Percentiles rank a stretch among this genome's conserved stretches.
Evolutionary conservation across 2,113 vertebrate species (phyloP).

Genomic region (Paracanthobrama guichenoti): DNA sequence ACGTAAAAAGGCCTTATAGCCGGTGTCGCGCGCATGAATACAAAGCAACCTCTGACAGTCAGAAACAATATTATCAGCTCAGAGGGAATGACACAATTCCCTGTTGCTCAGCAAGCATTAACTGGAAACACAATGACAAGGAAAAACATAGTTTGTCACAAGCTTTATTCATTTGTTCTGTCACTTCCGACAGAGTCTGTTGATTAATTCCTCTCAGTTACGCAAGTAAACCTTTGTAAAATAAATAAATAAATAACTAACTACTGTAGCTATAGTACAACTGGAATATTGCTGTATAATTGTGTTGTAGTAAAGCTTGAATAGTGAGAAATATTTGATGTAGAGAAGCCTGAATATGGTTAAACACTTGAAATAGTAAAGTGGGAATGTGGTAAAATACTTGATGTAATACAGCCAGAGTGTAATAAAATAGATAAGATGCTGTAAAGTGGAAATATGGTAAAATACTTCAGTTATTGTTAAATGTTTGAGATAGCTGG

Average conservation of each 20-base stretch:
- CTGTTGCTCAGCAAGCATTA: neutral
- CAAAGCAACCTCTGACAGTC: constrained; percentile 21
- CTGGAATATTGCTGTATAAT: neutral
- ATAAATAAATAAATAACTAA: neutral
- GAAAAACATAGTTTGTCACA: neutral
- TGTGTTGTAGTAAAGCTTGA: neutral
- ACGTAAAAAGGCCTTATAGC: neutral
- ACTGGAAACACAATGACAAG: constrained; percentile 17
- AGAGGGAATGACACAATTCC: constrained; percentile 1
- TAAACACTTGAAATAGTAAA: neutral
- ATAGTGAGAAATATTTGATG: neutral
- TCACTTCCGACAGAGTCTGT: neutral
- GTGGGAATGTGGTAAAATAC: neutral
- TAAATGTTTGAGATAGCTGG: neutral
- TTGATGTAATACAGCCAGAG: too few species aligned
- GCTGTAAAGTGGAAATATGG: neutral
- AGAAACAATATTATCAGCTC: constrained; percentile 31
- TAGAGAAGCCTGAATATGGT: neutral
- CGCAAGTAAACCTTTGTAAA: neutral
- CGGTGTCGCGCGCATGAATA: neutral
- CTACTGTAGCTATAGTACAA: neutral
- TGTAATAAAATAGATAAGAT: too few species aligned
- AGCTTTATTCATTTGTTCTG: constrained; percentile 26
- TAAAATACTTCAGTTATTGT: neutral
- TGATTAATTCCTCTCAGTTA: neutral